These are phyloP conservation scores for Standfussiana lucernea DNA, from an alignment of 2,888 invertebrate genomes.

Conservation along the genomic window DNA sequence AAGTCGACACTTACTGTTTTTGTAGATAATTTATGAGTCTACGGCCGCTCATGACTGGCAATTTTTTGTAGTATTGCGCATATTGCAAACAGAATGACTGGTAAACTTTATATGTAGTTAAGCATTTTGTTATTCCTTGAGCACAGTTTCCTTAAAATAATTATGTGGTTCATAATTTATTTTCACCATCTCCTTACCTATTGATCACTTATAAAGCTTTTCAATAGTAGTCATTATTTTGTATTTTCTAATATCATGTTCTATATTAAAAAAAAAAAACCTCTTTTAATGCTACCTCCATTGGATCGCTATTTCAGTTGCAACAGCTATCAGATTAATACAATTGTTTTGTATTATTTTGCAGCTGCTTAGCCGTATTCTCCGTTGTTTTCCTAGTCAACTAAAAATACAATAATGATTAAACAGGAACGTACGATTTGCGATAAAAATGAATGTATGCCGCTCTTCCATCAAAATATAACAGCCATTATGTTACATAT, in stretches of 20 bases:
- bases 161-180: background rate
- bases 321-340: background rate
- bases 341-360: background rate
- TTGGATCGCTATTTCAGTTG: background rate
- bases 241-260: background rate
- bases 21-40: constrained; percentile 52
- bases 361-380: background rate
- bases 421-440: constrained; percentile 28
- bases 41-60: constrained; percentile 19
- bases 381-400: background rate
- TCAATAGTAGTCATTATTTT: background rate
- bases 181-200: background rate
- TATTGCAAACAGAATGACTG: constrained; percentile 17
- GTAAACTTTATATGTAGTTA: constrained; percentile 10
- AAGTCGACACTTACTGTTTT: constrained; percentile 59
- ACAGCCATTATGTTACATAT: constrained; percentile 71
- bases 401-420: constrained; percentile 11
- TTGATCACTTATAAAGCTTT: background rate
- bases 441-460: constrained; percentile 47
- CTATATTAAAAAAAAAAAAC: background rate
- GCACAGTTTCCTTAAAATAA: background rate
- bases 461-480: constrained; percentile 65
- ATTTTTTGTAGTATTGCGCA: constrained; percentile 22
- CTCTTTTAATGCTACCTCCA: background rate
- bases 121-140: background rate